A percentile compares a stretch with the other conserved stretches of the same genome.
Evolutionary conservation across 30 jellyfish, hydroid and myxozoan species (phyloP).

Genomic region (Hydra vulgaris): DNA sequence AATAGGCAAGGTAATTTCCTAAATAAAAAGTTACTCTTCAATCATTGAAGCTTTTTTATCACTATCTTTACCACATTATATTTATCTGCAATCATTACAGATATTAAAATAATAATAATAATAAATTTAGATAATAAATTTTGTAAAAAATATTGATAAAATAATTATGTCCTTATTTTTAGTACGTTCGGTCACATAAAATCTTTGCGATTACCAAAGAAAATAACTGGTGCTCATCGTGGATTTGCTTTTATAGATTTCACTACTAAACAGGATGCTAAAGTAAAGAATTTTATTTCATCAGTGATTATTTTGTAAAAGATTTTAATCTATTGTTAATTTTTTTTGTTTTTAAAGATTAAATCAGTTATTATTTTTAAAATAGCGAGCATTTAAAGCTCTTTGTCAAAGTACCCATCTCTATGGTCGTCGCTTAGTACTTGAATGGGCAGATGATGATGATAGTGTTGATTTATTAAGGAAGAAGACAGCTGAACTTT

Average conservation of each 20-base stretch:
- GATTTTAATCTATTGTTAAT: no score
- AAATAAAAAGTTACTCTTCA: no score
- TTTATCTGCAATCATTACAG: no score
- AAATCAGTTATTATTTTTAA: neutral
- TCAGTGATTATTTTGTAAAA: neutral
- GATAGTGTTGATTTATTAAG: conserved; percentile 85
- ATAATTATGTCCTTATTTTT: neutral
- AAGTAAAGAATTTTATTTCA: conserved; percentile 34
- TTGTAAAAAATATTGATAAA: no score
- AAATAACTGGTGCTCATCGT: conserved; percentile 80
- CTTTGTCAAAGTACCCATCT: conserved; percentile 98
- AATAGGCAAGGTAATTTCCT: no score
- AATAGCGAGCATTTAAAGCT: conserved; percentile 81
- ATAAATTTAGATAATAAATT: no score
- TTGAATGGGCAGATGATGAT: conserved; percentile 99
- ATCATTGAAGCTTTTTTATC: no score
- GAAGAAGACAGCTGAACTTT: conserved; percentile 75
- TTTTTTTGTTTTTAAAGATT: neutral
- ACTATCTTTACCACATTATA: no score
- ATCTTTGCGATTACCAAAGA: conserved; percentile 87
- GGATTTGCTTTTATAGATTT: conserved; percentile 98
- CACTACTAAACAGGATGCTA: conserved; percentile 93
- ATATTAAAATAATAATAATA: no score
- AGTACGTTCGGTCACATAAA: conserved; percentile 89
- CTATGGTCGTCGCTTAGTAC: conserved; percentile 95